A percentile compares a stretch with the other conserved stretches of the same genome.
Conservation (phyloP, 2,888 invertebrate genomes). For the Agapetus fuscipes region DNA sequence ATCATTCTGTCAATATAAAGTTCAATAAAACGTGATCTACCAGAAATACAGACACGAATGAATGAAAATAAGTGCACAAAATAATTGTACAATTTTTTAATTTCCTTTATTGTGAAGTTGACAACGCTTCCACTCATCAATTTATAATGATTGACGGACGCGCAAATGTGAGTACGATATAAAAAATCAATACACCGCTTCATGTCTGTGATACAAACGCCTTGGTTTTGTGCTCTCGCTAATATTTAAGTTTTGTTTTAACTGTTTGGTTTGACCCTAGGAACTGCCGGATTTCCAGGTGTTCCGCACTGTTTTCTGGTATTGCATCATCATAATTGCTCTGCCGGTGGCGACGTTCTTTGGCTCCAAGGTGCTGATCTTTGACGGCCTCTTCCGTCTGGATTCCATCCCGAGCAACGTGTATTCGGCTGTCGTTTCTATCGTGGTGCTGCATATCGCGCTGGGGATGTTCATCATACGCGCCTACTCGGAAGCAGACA, state of each 20-base stretch:
- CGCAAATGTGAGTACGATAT: slow-evolving; percentile 37
- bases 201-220: no score
- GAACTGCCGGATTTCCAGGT: slow-evolving; percentile 59
- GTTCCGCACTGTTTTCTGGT: slow-evolving; percentile 66
- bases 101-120: no score
- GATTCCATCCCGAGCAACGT: slow-evolving; percentile 59
- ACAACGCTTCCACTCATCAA: not conserved
- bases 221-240: not conserved
- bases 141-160: slow-evolving; percentile 41
- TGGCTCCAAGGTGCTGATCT: slow-evolving; percentile 53
- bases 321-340: slow-evolving; percentile 65
- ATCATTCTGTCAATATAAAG: no score
- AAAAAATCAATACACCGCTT: no score
- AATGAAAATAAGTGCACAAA: no score
- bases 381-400: slow-evolving; percentile 53
- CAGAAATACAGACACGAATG: no score
- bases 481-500: slow-evolving; percentile 56
- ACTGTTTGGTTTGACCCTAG: slow-evolving; percentile 35
- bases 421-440: slow-evolving; percentile 67
- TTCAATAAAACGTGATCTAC: no score
- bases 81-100: no score
- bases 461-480: slow-evolving; percentile 69
- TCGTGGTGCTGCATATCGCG: slow-evolving; percentile 65
- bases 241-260: not conserved
- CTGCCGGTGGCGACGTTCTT: slow-evolving; percentile 71